Percentiles rank a stretch among this genome's conserved stretches.
phyloP scores from a whole-genome alignment of 2,797 vertebrate species.

The Perodicticus potto region DNA sequence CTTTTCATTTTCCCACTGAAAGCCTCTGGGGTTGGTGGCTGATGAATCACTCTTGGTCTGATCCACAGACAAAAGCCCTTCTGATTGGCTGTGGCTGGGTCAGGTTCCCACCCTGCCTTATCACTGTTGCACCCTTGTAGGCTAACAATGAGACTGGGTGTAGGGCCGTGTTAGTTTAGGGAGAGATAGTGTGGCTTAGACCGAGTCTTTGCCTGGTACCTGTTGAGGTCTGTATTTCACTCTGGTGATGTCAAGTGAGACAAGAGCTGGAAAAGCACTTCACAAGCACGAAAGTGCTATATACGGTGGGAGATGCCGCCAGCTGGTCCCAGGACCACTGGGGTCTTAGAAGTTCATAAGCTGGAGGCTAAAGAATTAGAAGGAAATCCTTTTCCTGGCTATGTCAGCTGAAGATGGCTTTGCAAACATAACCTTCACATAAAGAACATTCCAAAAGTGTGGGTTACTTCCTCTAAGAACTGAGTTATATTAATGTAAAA shows the following conservation, averaged over 20 bases:
- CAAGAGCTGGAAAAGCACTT: slow-evolving; percentile 53
- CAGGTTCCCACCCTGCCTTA: slow-evolving; percentile 81
- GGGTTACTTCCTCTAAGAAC: neutral
- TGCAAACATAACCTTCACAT: slow-evolving; percentile 36
- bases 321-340: neutral
- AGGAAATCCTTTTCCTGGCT: neutral
- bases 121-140: slow-evolving; percentile 77
- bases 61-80: slow-evolving; percentile 81
- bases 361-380: neutral
- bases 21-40: slow-evolving; percentile 74
- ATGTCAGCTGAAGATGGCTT: slow-evolving; percentile 1
- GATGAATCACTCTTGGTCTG: slow-evolving; percentile 74
- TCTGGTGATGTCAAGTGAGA: slow-evolving; percentile 61
- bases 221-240: slow-evolving; percentile 45
- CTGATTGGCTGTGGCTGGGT: slow-evolving; percentile 80
- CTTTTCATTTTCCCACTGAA: slow-evolving; percentile 76
- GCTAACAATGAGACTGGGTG: slow-evolving; percentile 73
- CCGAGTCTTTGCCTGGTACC: slow-evolving; percentile 38
- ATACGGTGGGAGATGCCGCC: neutral
- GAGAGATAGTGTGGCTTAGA: slow-evolving; percentile 69
- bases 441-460: neutral
- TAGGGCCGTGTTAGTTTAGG: slow-evolving; percentile 63
- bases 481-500: slow-evolving; percentile 21
- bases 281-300: neutral
- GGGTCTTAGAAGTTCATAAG: neutral